A percentile compares a stretch with the other conserved stretches of the same genome.
Conservation (phyloP, 2,797 vertebrate genomes). For the Okamejei kenojei region DNA sequence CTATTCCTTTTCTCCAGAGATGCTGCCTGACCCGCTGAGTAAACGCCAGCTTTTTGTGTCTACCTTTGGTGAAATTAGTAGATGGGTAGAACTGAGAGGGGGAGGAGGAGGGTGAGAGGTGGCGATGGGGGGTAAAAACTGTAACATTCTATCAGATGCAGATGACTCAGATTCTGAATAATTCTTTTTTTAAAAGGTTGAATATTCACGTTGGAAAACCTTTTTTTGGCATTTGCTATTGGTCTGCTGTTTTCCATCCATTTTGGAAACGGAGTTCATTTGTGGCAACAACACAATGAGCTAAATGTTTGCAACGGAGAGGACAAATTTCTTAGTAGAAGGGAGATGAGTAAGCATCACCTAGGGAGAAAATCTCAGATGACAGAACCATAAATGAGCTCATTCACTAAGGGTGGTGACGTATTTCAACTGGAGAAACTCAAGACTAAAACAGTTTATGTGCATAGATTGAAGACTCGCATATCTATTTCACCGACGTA, state of each 20-base stretch:
- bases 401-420: not conserved
- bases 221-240: not conserved
- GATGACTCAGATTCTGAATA: not conserved
- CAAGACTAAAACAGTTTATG: not conserved
- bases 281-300: not conserved
- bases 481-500: not conserved
- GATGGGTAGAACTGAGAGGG: not conserved
- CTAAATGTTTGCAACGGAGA: not conserved
- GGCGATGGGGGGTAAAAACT: not conserved
- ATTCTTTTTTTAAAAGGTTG: not conserved
- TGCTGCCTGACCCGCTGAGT: too few relatives aligned
- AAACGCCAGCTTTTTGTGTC: too few relatives aligned
- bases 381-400: not conserved
- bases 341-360: not conserved
- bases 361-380: not conserved
- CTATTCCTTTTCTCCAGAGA: too few relatives aligned
- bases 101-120: too few relatives aligned
- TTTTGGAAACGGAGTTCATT: not conserved
- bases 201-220: not conserved
- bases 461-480: not conserved
- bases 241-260: not conserved
- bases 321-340: not conserved
- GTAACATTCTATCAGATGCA: not conserved
- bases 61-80: not conserved
- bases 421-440: not conserved